Base-by-base conservation (phyloP, 2,797 vertebrate species). In the Cheirogaleus major region DNA sequence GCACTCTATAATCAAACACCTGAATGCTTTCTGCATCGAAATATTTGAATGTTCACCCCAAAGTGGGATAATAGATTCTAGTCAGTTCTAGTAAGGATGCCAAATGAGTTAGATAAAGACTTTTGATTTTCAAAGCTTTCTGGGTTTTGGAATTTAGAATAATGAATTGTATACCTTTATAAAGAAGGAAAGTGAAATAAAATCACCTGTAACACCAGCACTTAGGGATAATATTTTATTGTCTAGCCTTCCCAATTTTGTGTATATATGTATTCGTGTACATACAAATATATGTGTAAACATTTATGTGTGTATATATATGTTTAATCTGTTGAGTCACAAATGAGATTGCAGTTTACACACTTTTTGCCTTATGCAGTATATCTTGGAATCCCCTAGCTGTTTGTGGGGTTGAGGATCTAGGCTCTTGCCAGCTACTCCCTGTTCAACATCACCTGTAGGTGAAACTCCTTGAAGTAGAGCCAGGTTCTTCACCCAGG, bases 221-320 rank as follows among this genome's bases (percentile, higher is more conserved):
- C 15, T 76, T 83, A 57, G 73, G 55, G 57, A 50, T 96, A 73
- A 63, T 95, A 75, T 82, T 89, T 96, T 95, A 61, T 82, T 78
- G 75, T 72, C 25, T 93, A 50, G 45, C 69, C 27, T 94, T 93
- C 38, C 32, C 20, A 75, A 18, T 48, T 94, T 96, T 90, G 52
- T 80, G n/a, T 93, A 12, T 18, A 0, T 79, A 15, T 82, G 45
- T 94, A 75, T 91, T 69, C 80, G 30, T 95, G n/a, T 84, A 23
- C 35, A 22, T 59, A 32, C 30, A n/a, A 75, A 35, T 57, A 22
- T 87, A 48, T 27, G 52, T 20, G 13, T 32, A 59, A 63, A 32
- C 52, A 32, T 91, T 94, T 91, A 61, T 30, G n/a, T 82, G 48
- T n/a, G 11, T 88, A 6, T 75, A 30, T 41, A 45, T 76, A 13